Percentiles rank a stretch among this genome's conserved stretches.
These are phyloP conservation scores for Clarias batrachus DNA, from an alignment of 2,113 vertebrate species.

Conservation along the genomic window DNA sequence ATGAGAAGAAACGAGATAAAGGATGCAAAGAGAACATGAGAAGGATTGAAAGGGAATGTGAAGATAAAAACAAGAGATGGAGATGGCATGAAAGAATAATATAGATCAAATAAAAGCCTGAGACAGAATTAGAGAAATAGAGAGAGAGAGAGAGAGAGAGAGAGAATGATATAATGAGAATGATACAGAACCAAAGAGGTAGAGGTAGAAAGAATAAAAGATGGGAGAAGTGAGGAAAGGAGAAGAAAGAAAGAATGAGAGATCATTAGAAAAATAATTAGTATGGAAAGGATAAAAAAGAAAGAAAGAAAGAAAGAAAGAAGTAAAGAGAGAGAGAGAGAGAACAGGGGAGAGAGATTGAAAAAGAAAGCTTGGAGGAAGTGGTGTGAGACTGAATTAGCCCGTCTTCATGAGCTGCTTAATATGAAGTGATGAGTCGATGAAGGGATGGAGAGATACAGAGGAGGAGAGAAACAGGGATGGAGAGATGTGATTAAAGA, in stretches of 20 bases:
- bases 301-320: background rate
- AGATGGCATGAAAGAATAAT: background rate
- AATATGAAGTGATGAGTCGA: constrained; percentile 35
- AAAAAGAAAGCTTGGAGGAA: background rate
- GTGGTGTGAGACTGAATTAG: background rate
- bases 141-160: background rate
- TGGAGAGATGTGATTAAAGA: constrained; percentile 40
- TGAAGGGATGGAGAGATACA: constrained; percentile 21
- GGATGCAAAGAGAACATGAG: background rate
- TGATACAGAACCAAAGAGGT: background rate
- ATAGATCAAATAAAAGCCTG: background rate
- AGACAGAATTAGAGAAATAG: background rate
- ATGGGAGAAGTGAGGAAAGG: background rate
- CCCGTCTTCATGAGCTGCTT: background rate
- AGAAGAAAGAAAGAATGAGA: background rate
- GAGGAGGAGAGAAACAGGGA: background rate
- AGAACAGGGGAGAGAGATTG: background rate
- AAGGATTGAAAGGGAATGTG: background rate
- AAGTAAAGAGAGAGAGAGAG: background rate
- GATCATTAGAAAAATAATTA: background rate
- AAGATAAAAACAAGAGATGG: background rate
- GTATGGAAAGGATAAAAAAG: background rate
- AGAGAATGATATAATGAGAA: background rate
- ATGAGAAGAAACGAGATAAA: background rate
- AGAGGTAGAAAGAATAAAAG: background rate